Evolutionary conservation across 2,888 invertebrate species (phyloP), one percentile per base, ranked within the genome.

Genomic region (Blastobasis lacticolella): DNA sequence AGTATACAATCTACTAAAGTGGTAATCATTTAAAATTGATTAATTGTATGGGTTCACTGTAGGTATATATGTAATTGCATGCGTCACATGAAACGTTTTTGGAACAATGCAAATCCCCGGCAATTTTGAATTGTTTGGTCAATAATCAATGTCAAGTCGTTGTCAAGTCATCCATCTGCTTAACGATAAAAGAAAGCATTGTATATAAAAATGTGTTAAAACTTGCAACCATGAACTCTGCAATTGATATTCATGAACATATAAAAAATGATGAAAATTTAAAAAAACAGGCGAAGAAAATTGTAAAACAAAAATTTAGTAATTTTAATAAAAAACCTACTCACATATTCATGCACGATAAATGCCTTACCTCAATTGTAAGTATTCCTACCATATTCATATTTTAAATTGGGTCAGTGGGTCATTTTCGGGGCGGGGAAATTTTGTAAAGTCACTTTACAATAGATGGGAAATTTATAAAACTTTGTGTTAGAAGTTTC

Each of bases 291-390:
- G 86, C 85, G 4, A 84, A 76, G 62, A 79, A 73, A 60, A 62
- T 87, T 10, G 59, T 76, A 6, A 74, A 65, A 52, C 74, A 75
- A 52, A 85, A 76, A 64, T 63, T 62, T 57, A 61, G 60, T 5
- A 67, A 75, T 23, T 54, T 61, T 7, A 62, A 71, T 40, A 80
- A 79, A 65, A 74, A 73, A 62, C 73, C 72, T 6, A 86, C 88
- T 4, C 88, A 88, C 75, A 66, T 92, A 49, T 90, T 90, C 69
- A 82, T 91, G 81, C 90, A 92, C 60, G 90, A 90, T 55, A 91
- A 90, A 75, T 80, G 75, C 56, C 77, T 92, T 5, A 76, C 76
- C 44, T 80, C 81, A 63, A 91, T 92, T 57, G 92, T 92, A 78
- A 87, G 90, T 81, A 49, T 51, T 41, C 37, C 44, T 7, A 44